Conservation (phyloP, 2,113 vertebrate genomes). For the Sapayoa aenigma region DNA sequence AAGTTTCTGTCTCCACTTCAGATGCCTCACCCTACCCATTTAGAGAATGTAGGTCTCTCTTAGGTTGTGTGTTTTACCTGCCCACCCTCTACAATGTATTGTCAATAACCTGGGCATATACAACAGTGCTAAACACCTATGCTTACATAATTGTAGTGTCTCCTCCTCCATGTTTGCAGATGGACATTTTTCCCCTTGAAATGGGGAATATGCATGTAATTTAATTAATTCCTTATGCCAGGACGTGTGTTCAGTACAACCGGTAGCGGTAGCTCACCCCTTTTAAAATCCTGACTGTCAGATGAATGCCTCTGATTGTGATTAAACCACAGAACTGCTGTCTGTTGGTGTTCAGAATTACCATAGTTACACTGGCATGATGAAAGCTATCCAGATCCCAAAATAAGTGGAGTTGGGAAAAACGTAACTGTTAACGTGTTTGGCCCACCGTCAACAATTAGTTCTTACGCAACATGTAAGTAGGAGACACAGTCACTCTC, state of each 20-base stretch:
- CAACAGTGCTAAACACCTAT: background rate
- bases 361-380: background rate
- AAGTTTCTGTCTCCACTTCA: background rate
- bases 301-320: background rate
- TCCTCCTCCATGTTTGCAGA: background rate
- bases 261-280: background rate
- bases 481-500: background rate
- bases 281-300: background rate
- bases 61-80: background rate
- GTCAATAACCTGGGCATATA: background rate
- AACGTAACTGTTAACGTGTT: background rate
- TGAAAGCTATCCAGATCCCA: background rate
- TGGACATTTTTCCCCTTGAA: background rate
- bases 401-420: background rate
- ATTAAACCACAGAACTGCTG: background rate
- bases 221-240: background rate
- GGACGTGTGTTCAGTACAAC: background rate
- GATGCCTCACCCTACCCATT: background rate
- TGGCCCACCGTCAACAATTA: background rate
- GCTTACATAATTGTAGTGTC: background rate
- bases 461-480: background rate
- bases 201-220: background rate
- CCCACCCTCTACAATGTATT: fast-evolving
- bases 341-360: background rate
- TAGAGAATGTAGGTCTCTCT: background rate